Percentiles rank a stretch among this genome's conserved stretches.
Evolutionary conservation across 2,113 vertebrate species (phyloP).

Genomic region (Porphyrio hochstetteri): DNA sequence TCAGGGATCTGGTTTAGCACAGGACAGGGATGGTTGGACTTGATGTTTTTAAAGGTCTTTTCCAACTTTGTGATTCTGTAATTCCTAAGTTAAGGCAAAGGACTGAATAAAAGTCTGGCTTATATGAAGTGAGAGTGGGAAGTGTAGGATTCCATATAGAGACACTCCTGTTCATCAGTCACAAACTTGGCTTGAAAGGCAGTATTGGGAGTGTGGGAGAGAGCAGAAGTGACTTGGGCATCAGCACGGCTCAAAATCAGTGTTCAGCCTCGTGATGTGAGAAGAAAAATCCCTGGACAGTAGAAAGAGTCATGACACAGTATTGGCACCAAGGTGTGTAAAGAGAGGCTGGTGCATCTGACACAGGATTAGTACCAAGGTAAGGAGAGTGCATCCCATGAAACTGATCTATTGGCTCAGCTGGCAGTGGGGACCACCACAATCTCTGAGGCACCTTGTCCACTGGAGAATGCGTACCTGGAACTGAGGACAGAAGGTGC

Average conservation of each 20-base stretch:
- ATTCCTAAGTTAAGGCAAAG: not conserved
- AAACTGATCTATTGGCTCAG: not conserved
- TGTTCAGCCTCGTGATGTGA: not conserved
- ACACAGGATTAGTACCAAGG: no score
- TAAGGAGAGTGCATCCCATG: no score
- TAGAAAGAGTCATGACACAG: not conserved
- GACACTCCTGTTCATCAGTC: not conserved
- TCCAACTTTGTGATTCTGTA: not conserved
- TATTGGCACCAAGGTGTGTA: not conserved
- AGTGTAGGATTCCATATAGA: not conserved
- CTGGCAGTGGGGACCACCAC: not conserved
- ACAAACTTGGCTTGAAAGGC: not conserved
- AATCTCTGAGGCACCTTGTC: not conserved
- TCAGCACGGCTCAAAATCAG: not conserved
- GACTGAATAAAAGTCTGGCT: not conserved
- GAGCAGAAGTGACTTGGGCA: not conserved
- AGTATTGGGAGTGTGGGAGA: not conserved
- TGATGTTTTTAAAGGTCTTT: no score
- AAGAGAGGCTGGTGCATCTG: no score
- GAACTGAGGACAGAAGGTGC: not conserved
- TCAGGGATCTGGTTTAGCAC: no score
- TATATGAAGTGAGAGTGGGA: not conserved
- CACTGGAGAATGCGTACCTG: rapidly evolving
- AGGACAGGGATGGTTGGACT: no score
- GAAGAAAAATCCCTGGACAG: not conserved